These are phyloP conservation scores for Choristoneura rosaceana DNA, from an alignment of 2,888 invertebrate genomes.

Conservation along the genomic window DNA sequence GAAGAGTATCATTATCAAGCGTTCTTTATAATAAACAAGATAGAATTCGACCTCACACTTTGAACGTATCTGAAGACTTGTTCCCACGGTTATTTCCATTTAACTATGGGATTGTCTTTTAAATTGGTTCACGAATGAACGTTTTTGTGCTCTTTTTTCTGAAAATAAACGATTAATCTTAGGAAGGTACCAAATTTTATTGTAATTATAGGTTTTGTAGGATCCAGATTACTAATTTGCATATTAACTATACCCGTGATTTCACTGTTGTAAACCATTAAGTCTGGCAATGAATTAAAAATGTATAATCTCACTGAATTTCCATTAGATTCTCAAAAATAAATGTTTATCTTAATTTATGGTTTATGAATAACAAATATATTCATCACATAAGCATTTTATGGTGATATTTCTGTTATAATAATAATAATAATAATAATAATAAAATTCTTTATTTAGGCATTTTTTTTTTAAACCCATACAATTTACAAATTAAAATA, in stretches of 20 bases:
- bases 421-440: too few relatives aligned
- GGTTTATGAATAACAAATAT: too few relatives aligned
- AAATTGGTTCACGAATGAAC: constrained; percentile 4
- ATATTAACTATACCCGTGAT: not conserved
- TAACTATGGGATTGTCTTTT: constrained; percentile 10
- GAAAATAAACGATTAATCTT: not conserved
- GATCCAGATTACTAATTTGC: not conserved
- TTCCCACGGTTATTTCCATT: constrained; percentile 36
- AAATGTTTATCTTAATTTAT: too few relatives aligned
- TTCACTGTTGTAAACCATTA: too few relatives aligned
- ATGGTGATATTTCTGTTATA: too few relatives aligned
- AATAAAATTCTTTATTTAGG: too few relatives aligned
- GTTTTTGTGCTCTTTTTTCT: not conserved
- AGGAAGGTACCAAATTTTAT: not conserved
- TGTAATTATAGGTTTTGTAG: not conserved
- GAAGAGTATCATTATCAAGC: constrained; percentile 35
- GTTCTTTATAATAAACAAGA: constrained; percentile 33
- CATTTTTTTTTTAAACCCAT: too few relatives aligned
- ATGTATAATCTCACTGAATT: too few relatives aligned
- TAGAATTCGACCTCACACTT: constrained; percentile 20
- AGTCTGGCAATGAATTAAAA: too few relatives aligned
- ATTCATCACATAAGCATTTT: not conserved
- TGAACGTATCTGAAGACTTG: constrained; percentile 7
- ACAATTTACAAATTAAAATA: too few relatives aligned
- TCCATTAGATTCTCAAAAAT: too few relatives aligned